Conservation (phyloP, 2,888 invertebrate species). For the Eledone cirrhosa region DNA sequence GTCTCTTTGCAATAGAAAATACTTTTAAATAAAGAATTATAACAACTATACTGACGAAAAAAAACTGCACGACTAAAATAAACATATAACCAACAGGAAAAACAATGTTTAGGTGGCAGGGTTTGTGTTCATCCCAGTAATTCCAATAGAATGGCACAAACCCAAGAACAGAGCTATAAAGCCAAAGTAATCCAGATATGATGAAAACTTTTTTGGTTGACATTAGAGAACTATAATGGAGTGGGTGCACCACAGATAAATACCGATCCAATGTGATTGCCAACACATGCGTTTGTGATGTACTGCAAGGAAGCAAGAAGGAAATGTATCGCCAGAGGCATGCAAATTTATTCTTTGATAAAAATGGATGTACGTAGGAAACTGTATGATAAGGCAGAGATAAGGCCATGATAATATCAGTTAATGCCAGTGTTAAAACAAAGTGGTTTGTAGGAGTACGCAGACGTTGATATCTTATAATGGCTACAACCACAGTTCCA, state of each 20-base stretch:
- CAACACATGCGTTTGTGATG: not conserved
- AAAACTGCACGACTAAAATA: not conserved
- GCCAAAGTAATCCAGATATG: not conserved
- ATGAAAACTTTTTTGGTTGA: not conserved
- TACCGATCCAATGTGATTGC: constrained; percentile 14
- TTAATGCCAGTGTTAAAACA: not conserved
- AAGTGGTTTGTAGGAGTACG: constrained; percentile 12
- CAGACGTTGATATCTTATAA: not conserved
- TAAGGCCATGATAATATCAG: constrained; percentile 14
- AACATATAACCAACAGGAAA: not conserved
- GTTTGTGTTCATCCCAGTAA: not conserved
- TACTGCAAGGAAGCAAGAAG: constrained; percentile 9
- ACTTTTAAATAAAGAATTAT: not conserved
- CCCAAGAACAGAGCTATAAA: not conserved
- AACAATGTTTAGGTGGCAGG: not conserved
- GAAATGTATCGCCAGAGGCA: constrained; percentile 19
- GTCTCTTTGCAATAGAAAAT: not conserved
- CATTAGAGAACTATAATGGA: constrained; percentile 5
- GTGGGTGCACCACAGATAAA: not conserved
- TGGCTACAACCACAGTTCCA: not conserved
- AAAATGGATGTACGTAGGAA: not conserved
- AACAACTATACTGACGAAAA: not conserved
- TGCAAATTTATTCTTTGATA: not conserved
- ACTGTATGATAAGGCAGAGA: constrained; percentile 13
- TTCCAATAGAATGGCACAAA: not conserved